These are phyloP conservation scores for Andricus curvator DNA, from an alignment of 2,888 invertebrate species.

Conservation along the genomic window DNA sequence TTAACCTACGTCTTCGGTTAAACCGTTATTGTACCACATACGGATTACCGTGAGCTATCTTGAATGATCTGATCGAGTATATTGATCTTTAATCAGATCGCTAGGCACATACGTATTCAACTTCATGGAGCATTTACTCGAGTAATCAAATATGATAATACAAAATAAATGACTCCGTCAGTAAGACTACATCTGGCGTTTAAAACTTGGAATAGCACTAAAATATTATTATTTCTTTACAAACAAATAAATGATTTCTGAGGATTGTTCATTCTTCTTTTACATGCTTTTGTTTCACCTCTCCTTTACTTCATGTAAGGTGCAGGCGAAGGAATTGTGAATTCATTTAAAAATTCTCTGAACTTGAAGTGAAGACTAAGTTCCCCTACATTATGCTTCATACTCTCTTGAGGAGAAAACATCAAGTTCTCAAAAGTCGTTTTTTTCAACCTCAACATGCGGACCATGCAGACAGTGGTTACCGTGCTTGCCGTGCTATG, in stretches of 20 bases:
- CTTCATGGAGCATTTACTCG: slow-evolving; percentile 1
- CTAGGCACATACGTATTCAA: neutral
- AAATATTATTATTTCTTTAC: too few relatives aligned
- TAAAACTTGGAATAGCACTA: too few relatives aligned
- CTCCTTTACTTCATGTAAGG: neutral
- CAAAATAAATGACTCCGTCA: neutral
- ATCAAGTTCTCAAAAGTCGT: slow-evolving; percentile 39
- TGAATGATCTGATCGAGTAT: neutral
- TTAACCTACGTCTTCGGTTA: slow-evolving; percentile 1
- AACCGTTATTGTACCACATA: slow-evolving; percentile 24
- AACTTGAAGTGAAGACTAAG: slow-evolving; percentile 19
- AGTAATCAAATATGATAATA: neutral
- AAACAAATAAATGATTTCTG: neutral
- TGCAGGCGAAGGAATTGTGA: neutral
- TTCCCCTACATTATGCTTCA: neutral
- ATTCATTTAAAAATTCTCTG: slow-evolving; percentile 20
- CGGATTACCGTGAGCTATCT: slow-evolving; percentile 6
- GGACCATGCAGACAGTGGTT: slow-evolving; percentile 53
- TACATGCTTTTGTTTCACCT: neutral
- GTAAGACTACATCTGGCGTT: too few relatives aligned
- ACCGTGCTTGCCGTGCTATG: slow-evolving; percentile 69
- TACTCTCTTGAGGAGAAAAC: slow-evolving; percentile 23
- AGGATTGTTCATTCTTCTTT: neutral
- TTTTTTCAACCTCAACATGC: slow-evolving; percentile 42
- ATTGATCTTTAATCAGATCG: slow-evolving; percentile 29